Percentiles rank a stretch among this genome's conserved stretches.
These are phyloP conservation scores for Drosophila prolongata DNA, from an alignment of 2,888 invertebrate genomes.

Conservation along the genomic window DNA sequence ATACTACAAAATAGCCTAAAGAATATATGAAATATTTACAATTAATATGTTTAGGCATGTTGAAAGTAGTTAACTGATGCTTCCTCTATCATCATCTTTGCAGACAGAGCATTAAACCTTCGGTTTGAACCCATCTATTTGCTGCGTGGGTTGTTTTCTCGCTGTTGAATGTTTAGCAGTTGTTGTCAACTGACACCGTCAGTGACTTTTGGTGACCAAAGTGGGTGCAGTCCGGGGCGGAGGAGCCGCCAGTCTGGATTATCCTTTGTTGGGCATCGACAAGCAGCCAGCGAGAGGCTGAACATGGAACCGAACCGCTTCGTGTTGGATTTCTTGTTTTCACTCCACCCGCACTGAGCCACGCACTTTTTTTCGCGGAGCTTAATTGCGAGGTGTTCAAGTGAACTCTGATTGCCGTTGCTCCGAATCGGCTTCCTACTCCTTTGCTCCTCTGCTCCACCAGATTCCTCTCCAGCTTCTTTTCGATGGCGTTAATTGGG, in stretches of 20 bases:
- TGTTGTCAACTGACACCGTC: conserved; percentile 22
- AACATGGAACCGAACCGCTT: conserved; percentile 56
- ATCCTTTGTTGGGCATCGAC: conserved; percentile 76
- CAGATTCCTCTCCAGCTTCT: conserved; percentile 8
- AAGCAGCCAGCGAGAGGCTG: conserved; percentile 50
- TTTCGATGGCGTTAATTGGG: conserved; percentile 70
- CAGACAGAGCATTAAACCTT: background rate
- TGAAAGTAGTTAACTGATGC: too few species aligned
- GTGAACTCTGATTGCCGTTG: conserved; percentile 66
- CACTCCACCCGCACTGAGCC: conserved; percentile 41
- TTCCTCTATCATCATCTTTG: background rate
- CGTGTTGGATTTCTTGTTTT: conserved; percentile 31
- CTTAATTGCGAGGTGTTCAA: conserved; percentile 74
- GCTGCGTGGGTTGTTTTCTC: conserved; percentile 23
- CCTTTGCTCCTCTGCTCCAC: conserved; percentile 13
- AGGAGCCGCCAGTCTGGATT: conserved; percentile 55
- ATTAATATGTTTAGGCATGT: too few species aligned
- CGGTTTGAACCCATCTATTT: background rate
- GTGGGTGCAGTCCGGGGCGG: conserved; percentile 63
- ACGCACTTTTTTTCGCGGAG: conserved; percentile 64
- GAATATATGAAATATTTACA: too few species aligned
- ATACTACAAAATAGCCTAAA: too few species aligned
- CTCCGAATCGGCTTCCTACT: conserved; percentile 11
- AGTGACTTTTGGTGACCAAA: conserved; percentile 38
- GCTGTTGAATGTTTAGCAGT: conserved; percentile 12